Evolutionary conservation across 2,113 vertebrate genomes (phyloP).

Genomic region (Strigops habroptila): DNA sequence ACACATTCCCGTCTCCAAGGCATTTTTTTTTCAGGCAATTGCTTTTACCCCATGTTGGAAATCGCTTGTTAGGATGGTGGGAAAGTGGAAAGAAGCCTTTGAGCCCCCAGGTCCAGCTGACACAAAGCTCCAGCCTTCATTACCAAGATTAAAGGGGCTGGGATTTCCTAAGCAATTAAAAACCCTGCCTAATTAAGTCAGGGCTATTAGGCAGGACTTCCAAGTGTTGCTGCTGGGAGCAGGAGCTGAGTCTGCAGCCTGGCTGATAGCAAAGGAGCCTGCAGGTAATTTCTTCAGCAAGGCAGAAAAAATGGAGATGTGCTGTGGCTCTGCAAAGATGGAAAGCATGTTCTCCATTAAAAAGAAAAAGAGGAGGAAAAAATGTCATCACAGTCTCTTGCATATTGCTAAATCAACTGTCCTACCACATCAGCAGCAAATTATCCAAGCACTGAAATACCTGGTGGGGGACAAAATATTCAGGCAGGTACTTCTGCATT

Average conservation of each 20-base stretch:
- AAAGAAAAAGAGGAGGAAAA: background rate
- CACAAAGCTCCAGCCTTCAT: slow-evolving; percentile 16
- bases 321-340: background rate
- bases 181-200: slow-evolving; percentile 29
- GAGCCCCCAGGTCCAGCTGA: background rate
- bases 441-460: background rate
- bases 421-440: background rate
- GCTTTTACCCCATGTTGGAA: background rate
- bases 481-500: background rate
- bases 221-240: background rate
- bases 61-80: background rate
- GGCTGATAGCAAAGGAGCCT: background rate
- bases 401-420: background rate
- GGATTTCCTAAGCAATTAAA: slow-evolving; percentile 50
- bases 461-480: background rate
- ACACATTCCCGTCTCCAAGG: background rate
- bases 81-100: slow-evolving; percentile 17
- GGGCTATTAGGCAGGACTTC: background rate
- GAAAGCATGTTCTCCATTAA: rapidly evolving
- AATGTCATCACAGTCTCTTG: background rate
- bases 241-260: background rate
- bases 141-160: slow-evolving; percentile 12
- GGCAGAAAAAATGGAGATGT: background rate
- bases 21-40: background rate
- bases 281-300: background rate